phyloP scores from a whole-genome alignment of 2,113 vertebrate species.

The Herpailurus yagouaroundi region DNA sequence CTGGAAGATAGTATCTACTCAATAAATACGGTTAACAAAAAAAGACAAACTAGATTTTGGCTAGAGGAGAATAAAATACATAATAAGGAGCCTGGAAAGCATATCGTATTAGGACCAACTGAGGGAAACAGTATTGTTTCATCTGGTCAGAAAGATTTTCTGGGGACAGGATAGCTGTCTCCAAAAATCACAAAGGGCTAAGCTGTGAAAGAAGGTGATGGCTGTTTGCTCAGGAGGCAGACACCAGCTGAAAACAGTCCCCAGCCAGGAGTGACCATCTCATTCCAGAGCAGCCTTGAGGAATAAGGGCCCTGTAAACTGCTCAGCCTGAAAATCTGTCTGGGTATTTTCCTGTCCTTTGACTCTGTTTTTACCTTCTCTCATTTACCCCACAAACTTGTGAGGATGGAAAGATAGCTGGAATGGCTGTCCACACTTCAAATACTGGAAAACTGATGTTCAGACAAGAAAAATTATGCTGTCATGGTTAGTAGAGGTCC shows the following conservation, averaged over 20 bases:
- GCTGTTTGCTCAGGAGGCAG: background rate
- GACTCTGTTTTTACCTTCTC: background rate
- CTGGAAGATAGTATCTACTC: background rate
- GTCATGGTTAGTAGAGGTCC: background rate
- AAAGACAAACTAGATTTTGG: background rate
- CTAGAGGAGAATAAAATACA: background rate
- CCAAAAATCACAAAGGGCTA: background rate
- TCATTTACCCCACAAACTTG: background rate
- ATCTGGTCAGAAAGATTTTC: constrained; percentile 21
- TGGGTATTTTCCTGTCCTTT: background rate
- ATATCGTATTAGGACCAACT: background rate
- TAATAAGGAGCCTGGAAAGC: background rate
- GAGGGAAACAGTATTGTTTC: background rate
- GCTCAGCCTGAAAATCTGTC: background rate
- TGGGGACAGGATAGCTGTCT: background rate
- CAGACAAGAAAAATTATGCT: constrained; percentile 26
- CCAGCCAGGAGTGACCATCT: too few relatives aligned
- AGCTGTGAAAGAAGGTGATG: background rate
- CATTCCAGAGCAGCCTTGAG: background rate
- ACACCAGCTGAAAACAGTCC: background rate
- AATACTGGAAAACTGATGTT: background rate
- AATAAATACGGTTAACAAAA: background rate
- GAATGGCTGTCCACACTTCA: background rate
- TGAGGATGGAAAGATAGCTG: background rate
- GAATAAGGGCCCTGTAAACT: background rate